Base-by-base conservation (phyloP, 1,140 invertebrate genomes). In the Antheraea mylitta region DNA sequence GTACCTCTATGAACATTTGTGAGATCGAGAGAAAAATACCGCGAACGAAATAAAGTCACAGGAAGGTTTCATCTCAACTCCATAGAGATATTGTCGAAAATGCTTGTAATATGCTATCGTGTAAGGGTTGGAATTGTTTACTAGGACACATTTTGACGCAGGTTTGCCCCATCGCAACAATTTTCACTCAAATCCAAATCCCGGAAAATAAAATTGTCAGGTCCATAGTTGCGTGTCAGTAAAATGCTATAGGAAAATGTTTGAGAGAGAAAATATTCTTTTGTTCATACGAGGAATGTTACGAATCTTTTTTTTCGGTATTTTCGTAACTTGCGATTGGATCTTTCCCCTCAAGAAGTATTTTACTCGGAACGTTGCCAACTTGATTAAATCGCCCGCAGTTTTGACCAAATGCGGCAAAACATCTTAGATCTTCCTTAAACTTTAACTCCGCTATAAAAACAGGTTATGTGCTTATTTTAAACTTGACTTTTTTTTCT, bases 91-190 rank as follows among this genome's bases (percentile, higher is more conserved):
- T 58, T 48, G 60, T 67, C 22, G 58, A 67, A 64, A 19, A 22
- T 38, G 36, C 64, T 63, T 67, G 60, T 70, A 72, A 75, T 68
- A 70, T 71, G 67, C 71, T 38, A 64, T 73, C 70, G 71, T 66
- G 66, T 67, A 76, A 76, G 69, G 74, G 76, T 73, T 74, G 66
- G 74, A 77, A 75, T 77, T 79, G 77, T 74, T 77, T 58, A 67
- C 65, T 67, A 69, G 36, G 30, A 71, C 48, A 48, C 65, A 19
- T 67, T 42, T 67, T 67, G 69, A 67, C 69, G 58, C 16, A 64
- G 45, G 63, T 63, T 58, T 63, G 11, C 36, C 11, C 13, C 61
- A 37, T 37, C 37, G 61, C 37, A 37, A 63, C 61, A 63, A 63
- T 63, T 63, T 63, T 63, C 61, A 63, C 61, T 63, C 61, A 37